These are phyloP conservation scores for Manis crassicaudata DNA, from an alignment of 2,797 vertebrate genomes.

Conservation along the genomic window DNA sequence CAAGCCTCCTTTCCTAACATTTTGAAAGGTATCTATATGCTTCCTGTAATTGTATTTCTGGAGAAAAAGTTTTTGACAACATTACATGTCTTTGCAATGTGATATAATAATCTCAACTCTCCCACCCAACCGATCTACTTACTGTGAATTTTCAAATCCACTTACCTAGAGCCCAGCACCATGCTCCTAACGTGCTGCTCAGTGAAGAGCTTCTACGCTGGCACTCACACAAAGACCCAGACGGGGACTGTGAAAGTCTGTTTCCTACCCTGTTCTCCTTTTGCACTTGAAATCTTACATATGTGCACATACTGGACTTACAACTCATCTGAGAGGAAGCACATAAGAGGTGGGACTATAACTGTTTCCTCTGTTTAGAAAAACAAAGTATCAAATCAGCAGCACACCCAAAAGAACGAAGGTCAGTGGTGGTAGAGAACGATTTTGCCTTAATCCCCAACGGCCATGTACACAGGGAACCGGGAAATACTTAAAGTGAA, in stretches of 20 bases:
- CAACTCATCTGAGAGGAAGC: conserved; percentile 53
- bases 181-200: conserved; percentile 49
- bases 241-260: conserved; percentile 74
- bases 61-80: conserved; percentile 60
- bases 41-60: conserved; percentile 62
- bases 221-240: conserved; percentile 67
- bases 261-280: conserved; percentile 72
- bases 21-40: conserved; percentile 65
- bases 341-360: conserved; percentile 61
- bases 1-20: conserved; percentile 62
- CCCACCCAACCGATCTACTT: conserved; percentile 45
- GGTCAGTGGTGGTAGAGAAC: neutral
- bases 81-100: conserved; percentile 53
- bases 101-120: conserved; percentile 58
- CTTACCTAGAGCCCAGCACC: conserved; percentile 61
- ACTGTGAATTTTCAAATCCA: conserved; percentile 58
- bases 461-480: neutral
- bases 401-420: conserved; percentile 38
- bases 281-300: conserved; percentile 77
- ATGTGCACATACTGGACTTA: conserved; percentile 68
- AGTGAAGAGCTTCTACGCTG: conserved; percentile 58
- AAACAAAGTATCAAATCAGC: conserved; percentile 63
- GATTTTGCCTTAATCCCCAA: neutral
- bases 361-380: conserved; percentile 77
- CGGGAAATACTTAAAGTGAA: neutral